Evolutionary conservation across 1,140 invertebrate genomes (phyloP), one percentile per base, ranked within the genome.

Genomic region (Drosophila azteca): DNA sequence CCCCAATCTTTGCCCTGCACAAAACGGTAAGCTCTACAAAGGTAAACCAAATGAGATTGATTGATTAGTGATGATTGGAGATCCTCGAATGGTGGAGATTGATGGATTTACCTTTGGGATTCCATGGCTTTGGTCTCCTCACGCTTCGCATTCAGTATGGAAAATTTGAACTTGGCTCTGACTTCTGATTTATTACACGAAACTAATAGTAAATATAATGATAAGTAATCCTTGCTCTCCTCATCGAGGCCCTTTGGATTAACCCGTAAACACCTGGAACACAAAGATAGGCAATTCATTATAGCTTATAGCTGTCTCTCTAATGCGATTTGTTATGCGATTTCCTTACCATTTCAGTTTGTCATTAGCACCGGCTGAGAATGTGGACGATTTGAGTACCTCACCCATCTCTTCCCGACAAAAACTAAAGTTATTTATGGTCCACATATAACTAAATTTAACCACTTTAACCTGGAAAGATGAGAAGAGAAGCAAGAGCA

Each of bases 371-470:
- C 98, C 98, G 54, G 98, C 98, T 59, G 98, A 99, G 93, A 99
- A 99, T 75, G 98, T 99, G 75, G 98, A 99, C 92, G 98, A 99
- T 94, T 99, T 99, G 87, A 99, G 94, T 67, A 99, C 98, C 94
- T 99, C 98, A 78, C 98, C 98, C 98, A 99, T 99, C 94, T 99
- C 98, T 94, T 99, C 98, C 74, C 97, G 96, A 93, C 97, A 98
- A 94, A 99, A 99, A 94, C 98, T 99, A 94, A 99, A 99, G 95
- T 99, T 99, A 93, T 99, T 99, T 94, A 99, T 99, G 90, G 98
- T 99, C 99, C 99, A 99, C 97, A 99, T 99, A 93, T 99, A 99
- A 93, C 97, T 98, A 94, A 99, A 99, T 94, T 99, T 99, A 65
- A 99, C 98, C 92, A 99, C 98, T 96, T 99, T 99, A 85, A 99